These are phyloP conservation scores for Rhea pennata DNA, from an alignment of 2,113 vertebrate species.

Conservation along the genomic window DNA sequence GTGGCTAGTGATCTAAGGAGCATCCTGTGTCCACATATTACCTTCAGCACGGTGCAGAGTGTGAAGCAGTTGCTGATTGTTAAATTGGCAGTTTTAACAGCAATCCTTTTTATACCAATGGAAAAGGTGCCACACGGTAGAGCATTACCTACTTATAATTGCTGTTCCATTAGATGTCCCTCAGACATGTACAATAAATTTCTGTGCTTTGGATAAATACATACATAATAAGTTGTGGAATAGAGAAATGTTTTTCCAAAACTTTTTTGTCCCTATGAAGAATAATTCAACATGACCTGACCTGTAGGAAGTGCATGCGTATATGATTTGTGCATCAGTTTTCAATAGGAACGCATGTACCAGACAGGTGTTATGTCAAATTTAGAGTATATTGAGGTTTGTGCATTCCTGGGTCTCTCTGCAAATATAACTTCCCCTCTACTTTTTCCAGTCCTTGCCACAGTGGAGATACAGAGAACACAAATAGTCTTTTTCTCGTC, in stretches of 20 bases:
- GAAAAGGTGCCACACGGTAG: not conserved
- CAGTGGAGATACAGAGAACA: not conserved
- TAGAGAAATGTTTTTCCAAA: not conserved
- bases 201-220: not conserved
- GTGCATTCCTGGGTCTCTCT: not conserved
- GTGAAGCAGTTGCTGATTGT: not conserved
- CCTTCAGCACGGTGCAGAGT: not conserved
- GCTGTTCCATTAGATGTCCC: no score
- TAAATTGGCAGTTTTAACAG: not conserved
- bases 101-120: not conserved
- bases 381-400: not conserved
- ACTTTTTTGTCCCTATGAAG: not conserved
- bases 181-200: not conserved
- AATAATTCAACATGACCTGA: not conserved
- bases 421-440: not conserved
- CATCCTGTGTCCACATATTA: no score
- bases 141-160: not conserved
- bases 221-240: not conserved
- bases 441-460: not conserved
- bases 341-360: not conserved
- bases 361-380: not conserved
- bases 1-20: no score
- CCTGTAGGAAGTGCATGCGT: not conserved
- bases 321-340: not conserved
- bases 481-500: not conserved